These are phyloP conservation scores for Corydoras maculifer DNA, from an alignment of 2,113 vertebrate species.

Conservation along the genomic window DNA sequence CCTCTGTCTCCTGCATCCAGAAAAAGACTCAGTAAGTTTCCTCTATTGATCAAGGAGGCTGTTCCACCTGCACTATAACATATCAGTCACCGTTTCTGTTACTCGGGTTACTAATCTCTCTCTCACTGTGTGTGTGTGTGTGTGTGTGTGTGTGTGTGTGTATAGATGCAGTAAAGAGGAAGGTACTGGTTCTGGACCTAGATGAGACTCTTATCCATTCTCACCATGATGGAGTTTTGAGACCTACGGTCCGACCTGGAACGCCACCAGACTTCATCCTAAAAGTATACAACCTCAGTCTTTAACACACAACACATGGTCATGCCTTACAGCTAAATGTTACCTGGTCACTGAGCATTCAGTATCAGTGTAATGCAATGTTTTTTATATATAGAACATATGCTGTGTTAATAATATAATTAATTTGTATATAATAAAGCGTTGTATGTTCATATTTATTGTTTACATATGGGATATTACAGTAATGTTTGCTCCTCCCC, in stretches of 20 bases:
- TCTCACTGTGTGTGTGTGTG: not conserved
- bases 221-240: constrained; percentile 71
- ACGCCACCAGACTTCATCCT: constrained; percentile 75
- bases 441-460: too few relatives aligned
- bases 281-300: constrained; percentile 49
- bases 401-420: too few relatives aligned
- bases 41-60: not conserved
- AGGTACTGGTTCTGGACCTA: constrained; percentile 70
- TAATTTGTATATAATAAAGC: too few relatives aligned
- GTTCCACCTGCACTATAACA: too few relatives aligned
- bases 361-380: too few relatives aligned
- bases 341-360: too few relatives aligned
- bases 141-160: not conserved
- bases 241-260: constrained; percentile 72
- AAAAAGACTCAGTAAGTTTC: constrained; percentile 68
- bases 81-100: not conserved
- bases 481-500: too few relatives aligned
- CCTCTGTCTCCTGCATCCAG: constrained; percentile 70
- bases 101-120: not conserved
- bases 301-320: too few relatives aligned
- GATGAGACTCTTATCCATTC: constrained; percentile 76
- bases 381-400: too few relatives aligned
- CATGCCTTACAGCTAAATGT: too few relatives aligned
- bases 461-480: too few relatives aligned
- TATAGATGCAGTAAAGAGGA: constrained; percentile 69